phyloP scores from a whole-genome alignment of 37 sponge, comb jelly and placozoan species.

The Beroe forskalii region DNA sequence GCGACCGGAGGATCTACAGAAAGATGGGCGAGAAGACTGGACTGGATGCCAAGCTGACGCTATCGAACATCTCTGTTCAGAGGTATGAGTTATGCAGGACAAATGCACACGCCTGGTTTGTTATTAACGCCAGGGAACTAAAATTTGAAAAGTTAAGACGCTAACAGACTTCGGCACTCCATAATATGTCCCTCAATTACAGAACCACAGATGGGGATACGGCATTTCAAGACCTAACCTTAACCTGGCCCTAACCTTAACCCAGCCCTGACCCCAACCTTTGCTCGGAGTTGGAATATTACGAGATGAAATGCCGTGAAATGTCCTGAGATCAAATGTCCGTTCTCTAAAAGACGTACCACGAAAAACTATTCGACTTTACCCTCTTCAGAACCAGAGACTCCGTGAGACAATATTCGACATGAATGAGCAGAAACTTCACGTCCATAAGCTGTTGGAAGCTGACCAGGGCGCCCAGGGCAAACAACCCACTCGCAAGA shows the following conservation, averaged over 20 bases:
- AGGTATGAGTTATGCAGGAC: neutral
- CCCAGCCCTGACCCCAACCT: too few species aligned
- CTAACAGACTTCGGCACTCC: too few species aligned
- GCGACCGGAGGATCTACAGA: neutral
- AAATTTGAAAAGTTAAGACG: too few species aligned
- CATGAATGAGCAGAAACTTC: conserved; percentile 53
- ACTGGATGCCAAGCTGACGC: conserved; percentile 59
- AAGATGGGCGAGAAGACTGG: conserved; percentile 45
- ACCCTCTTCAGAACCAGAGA: conserved; percentile 47
- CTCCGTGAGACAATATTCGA: conserved; percentile 48
- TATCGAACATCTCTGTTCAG: conserved; percentile 49
- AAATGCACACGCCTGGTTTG: neutral
- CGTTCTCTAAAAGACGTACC: too few species aligned
- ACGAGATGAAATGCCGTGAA: too few species aligned
- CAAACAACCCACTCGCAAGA: conserved; percentile 31
- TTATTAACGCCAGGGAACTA: neutral
- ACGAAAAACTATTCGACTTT: too few species aligned
- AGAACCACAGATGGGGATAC: too few species aligned
- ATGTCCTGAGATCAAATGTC: too few species aligned
- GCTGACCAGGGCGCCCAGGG: neutral
- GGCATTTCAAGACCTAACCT: too few species aligned
- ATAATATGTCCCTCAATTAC: too few species aligned
- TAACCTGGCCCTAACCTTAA: too few species aligned
- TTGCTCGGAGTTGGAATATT: too few species aligned
- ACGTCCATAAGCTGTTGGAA: conserved; percentile 10